A percentile compares a stretch with the other conserved stretches of the same genome.
phyloP scores from a whole-genome alignment of 2,113 vertebrate genomes.

The Todiramphus saurophagus region DNA sequence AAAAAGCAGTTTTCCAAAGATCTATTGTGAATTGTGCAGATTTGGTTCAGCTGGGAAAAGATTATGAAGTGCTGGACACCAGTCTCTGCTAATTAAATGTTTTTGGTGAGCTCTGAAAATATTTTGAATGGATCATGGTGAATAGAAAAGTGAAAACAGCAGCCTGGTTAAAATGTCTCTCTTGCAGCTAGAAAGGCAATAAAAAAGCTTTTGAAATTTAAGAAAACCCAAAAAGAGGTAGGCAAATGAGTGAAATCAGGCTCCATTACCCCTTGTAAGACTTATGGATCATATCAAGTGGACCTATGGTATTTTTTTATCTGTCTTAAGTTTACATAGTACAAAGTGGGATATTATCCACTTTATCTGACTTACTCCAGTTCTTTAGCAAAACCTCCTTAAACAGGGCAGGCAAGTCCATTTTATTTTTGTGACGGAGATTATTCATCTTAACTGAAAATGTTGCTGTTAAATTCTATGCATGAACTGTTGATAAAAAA shows the following conservation, averaged over 20 bases:
- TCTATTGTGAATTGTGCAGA: conserved; percentile 75
- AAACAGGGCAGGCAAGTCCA: conserved; percentile 31
- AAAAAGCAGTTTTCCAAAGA: conserved; percentile 73
- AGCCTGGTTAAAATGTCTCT: not conserved
- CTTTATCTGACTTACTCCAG: conserved; percentile 34
- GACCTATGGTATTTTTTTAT: conserved; percentile 66
- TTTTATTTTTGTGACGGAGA: conserved; percentile 58
- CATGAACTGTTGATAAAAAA: conserved; percentile 74
- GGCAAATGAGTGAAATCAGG: conserved; percentile 60
- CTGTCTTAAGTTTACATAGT: conserved; percentile 62
- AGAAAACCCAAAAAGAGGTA: conserved; percentile 27
- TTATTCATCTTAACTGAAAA: conserved; percentile 70
- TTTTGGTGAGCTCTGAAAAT: conserved; percentile 65
- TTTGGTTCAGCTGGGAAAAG: conserved; percentile 67
- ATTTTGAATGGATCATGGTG: conserved; percentile 8
- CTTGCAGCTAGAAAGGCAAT: not conserved
- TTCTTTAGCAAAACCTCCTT: conserved; percentile 8
- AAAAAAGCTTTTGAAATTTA: conserved; percentile 6
- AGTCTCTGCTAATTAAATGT: conserved; percentile 69
- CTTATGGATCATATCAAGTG: conserved; percentile 57
- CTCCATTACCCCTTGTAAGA: conserved; percentile 61
- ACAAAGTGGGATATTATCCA: conserved; percentile 53
- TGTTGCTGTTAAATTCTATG: conserved; percentile 68
- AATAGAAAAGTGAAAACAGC: conserved; percentile 44
- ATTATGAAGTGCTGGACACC: conserved; percentile 53